phyloP scores from a whole-genome alignment of 1,140 invertebrate genomes.

The Aphaenogaster floridana region DNA sequence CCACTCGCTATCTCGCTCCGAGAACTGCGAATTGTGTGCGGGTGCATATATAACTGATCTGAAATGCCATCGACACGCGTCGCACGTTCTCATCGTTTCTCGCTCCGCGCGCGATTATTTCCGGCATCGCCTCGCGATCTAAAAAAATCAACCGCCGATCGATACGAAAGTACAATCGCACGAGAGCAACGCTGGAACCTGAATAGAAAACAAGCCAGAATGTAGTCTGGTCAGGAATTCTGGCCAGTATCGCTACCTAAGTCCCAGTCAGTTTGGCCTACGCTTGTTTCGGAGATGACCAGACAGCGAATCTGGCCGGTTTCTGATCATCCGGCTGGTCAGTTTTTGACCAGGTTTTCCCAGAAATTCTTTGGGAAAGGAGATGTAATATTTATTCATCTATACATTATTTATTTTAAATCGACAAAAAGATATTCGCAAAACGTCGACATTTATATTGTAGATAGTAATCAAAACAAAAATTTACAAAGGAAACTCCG shows the following conservation, averaged over 20 bases:
- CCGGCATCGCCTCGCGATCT: neutral
- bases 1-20: constrained; percentile 39
- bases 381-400: constrained; percentile 6
- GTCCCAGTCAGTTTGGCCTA: neutral
- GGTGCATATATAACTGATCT: constrained; percentile 22
- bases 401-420: neutral
- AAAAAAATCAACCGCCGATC: constrained; percentile 30
- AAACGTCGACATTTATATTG: neutral
- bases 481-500: neutral
- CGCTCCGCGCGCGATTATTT: constrained; percentile 17
- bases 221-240: neutral
- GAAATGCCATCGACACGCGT: constrained; percentile 43
- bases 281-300: neutral
- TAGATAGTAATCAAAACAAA: neutral
- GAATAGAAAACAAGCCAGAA: neutral
- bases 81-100: constrained; percentile 31
- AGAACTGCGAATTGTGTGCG: constrained; percentile 39
- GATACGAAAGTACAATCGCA: neutral
- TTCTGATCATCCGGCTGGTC: neutral
- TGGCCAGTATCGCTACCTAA: neutral
- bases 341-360: neutral
- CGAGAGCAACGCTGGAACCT: neutral
- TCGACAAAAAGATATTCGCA: neutral
- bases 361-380: neutral
- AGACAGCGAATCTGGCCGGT: neutral